A percentile compares a stretch with the other conserved stretches of the same genome.
These are phyloP conservation scores for Proteles cristata DNA, from an alignment of 2,113 vertebrate species.

Conservation along the genomic window DNA sequence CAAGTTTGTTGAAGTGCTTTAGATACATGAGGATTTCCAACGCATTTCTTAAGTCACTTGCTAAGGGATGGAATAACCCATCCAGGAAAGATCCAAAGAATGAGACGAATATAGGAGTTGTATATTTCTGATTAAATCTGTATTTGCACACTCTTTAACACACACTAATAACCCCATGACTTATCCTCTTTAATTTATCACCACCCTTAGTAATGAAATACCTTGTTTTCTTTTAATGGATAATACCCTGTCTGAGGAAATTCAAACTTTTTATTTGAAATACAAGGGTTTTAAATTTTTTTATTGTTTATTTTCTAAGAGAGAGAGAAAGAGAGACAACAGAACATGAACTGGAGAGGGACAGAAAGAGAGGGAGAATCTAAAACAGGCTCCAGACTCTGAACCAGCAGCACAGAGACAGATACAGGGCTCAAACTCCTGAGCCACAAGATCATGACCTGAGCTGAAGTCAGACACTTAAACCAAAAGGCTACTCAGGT, in stretches of 20 bases:
- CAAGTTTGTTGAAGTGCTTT: not conserved
- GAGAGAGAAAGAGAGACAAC: too few species aligned
- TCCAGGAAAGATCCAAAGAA: constrained; percentile 5
- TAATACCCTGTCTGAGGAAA: not conserved
- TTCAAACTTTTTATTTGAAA: constrained; percentile 18
- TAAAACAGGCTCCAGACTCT: too few species aligned
- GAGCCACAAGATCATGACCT: too few species aligned
- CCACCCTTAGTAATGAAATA: constrained; percentile 5
- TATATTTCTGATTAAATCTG: constrained; percentile 4
- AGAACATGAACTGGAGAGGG: too few species aligned
- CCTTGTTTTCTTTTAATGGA: not conserved
- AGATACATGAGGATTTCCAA: constrained; percentile 29
- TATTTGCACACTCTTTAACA: constrained; percentile 38
- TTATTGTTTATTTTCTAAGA: too few species aligned
- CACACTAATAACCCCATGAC: constrained; percentile 11
- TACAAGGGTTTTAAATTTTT: not conserved
- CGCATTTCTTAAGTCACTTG: not conserved
- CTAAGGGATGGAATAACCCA: not conserved
- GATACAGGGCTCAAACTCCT: too few species aligned
- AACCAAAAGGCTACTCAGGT: too few species aligned
- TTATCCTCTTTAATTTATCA: not conserved
- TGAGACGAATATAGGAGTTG: not conserved
- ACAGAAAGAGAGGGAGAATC: too few species aligned
- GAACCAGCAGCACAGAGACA: too few species aligned
- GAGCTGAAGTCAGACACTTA: too few species aligned